Percentiles rank a stretch among this genome's conserved stretches.
phyloP scores from a whole-genome alignment of 92 coral and sea anemone genomes.

The Siderastrea radians region DNA sequence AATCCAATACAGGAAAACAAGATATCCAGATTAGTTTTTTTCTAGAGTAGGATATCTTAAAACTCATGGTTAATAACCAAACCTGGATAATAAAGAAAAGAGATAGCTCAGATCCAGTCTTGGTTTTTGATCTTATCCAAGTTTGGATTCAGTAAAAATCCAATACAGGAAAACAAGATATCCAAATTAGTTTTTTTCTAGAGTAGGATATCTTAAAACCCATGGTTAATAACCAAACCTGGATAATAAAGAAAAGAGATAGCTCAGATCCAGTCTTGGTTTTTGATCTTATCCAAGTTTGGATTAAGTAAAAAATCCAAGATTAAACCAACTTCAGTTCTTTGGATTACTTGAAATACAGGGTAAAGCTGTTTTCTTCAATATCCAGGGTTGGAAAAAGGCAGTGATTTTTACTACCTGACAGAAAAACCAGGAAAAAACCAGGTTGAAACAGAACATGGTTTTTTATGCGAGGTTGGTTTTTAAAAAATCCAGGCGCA shows the following conservation, averaged over 20 bases:
- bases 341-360: conserved; percentile 9
- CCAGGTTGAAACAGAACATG: conserved; percentile 15
- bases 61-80: conserved; percentile 31
- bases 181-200: conserved; percentile 25
- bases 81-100: conserved; percentile 31
- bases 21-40: conserved; percentile 27
- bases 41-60: conserved; percentile 10
- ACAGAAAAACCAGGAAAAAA: conserved; percentile 25
- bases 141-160: conserved; percentile 4
- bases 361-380: conserved; percentile 14
- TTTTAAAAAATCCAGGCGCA: conserved; percentile 15
- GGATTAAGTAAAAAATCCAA: conserved; percentile 23
- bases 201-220: conserved; percentile 13
- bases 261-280: conserved; percentile 1
- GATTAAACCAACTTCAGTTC: not conserved
- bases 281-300: conserved; percentile 11
- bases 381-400: conserved; percentile 23
- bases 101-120: conserved; percentile 9
- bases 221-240: not conserved
- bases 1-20: conserved; percentile 12
- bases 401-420: conserved; percentile 15
- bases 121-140: conserved; percentile 29
- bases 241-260: not conserved
- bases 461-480: conserved; percentile 17
- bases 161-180: conserved; percentile 13